phyloP scores from a whole-genome alignment of 2,888 invertebrate species.

The Choreutis nemorana region DNA sequence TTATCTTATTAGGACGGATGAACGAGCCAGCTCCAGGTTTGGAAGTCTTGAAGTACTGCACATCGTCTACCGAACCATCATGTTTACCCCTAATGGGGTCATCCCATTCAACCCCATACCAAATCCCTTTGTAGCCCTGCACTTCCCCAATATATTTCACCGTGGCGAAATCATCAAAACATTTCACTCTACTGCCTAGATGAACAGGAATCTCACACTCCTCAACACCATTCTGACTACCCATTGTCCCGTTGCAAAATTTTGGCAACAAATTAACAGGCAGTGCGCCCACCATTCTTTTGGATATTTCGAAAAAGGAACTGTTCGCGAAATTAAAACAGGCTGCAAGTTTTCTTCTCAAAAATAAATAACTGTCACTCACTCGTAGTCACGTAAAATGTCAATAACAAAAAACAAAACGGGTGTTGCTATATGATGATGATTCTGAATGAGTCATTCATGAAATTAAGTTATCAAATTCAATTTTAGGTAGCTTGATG shows the following conservation, averaged over 20 bases:
- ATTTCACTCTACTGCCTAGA: conserved; percentile 51
- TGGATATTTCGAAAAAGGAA: conserved; percentile 53
- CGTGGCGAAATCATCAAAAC: conserved; percentile 49
- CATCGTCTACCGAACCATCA: conserved; percentile 83
- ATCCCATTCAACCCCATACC: conserved; percentile 99
- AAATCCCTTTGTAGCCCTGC: conserved; percentile 73
- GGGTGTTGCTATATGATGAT: neutral
- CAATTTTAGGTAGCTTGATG: too few relatives aligned
- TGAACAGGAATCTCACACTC: conserved; percentile 51
- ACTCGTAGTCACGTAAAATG: neutral
- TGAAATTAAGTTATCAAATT: too few relatives aligned
- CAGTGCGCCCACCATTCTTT: conserved; percentile 65
- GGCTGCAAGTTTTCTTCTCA: conserved; percentile 35
- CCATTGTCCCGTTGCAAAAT: conserved; percentile 60
- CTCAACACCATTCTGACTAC: conserved; percentile 56
- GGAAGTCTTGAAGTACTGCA: conserved; percentile 80
- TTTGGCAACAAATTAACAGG: conserved; percentile 62
- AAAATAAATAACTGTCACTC: too few relatives aligned
- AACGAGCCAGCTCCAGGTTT: conserved; percentile 89
- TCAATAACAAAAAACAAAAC: too few relatives aligned
- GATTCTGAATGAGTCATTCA: too few relatives aligned
- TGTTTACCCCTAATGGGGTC: conserved; percentile 89
- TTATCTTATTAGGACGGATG: conserved; percentile 82
- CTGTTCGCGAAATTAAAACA: conserved; percentile 54
- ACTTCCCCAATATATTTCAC: conserved; percentile 81